Evolutionary conservation across 2,113 vertebrate genomes (phyloP), one percentile per base, ranked within the genome.

Genomic region (Zosterops borbonicus): DNA sequence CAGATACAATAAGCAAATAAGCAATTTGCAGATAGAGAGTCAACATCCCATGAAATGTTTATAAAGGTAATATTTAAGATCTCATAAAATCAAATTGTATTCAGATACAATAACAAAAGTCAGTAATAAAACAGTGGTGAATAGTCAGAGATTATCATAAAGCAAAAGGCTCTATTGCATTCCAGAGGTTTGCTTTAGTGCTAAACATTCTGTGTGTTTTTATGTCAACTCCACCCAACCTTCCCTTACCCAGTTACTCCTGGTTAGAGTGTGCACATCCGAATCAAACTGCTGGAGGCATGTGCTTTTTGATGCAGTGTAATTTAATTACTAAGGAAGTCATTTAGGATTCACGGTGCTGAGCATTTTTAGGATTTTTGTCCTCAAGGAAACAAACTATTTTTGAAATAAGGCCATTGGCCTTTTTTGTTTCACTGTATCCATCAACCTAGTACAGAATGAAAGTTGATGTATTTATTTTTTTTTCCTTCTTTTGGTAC

Each of bases 11-110:
- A 94, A 92, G 53, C 91, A 96, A 96, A 97, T 95, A 96, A 93
- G 85, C 88, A 97, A 92, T 96, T 97, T 97, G 79, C 83, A 93
- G 92, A 93, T 91, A 93, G 53, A 95, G 68, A 95, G 84, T 93
- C 90, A 96, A 94, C 92, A 94, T 94, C 64, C 85, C 92, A 93
- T 97, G 94, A 96, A 97, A 94, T 95, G 88, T 97, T 96, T 97
- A 95, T 97, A 96, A 96, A 96, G 79, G 76, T 96, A 93, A 96
- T 96, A 96, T 94, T 96, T 97, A 96, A 96, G 94, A 88, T 78
- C 90, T 93, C 92, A 87, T 95, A 94, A 96, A 96, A 93, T 96
- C 92, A 93, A 93, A 95, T 94, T 81, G 79, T 96, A 64, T 92
- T 95, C 95, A 75, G 92, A 94, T 96, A 86, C 64, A 92, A 62